Evolutionary conservation across 1,140 invertebrate genomes (phyloP).

Genomic region (Drosophila suzukii): DNA sequence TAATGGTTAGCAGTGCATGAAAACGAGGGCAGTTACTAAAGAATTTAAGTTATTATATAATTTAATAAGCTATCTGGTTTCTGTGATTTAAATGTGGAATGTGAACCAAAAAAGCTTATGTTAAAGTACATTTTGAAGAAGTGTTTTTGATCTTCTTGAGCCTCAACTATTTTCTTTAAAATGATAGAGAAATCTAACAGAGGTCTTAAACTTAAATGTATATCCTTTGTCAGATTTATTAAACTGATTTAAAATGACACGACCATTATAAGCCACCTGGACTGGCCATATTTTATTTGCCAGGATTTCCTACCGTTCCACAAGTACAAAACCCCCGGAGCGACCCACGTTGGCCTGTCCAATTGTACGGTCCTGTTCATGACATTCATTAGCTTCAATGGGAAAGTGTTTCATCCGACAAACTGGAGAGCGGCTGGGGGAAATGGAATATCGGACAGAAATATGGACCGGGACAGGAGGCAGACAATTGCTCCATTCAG

Average conservation of each 20-base stretch:
- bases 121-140: no score
- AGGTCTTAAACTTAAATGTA: no score
- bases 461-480: constrained; percentile 18
- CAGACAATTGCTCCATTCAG: constrained; percentile 54
- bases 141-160: no score
- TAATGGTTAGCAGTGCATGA: constrained; percentile 3
- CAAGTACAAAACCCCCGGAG: constrained; percentile 12
- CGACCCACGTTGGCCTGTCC: constrained; percentile 30
- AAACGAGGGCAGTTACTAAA: constrained; percentile 18
- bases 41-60: no score
- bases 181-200: no score
- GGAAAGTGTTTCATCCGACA: constrained; percentile 61
- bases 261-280: not conserved
- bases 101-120: no score
- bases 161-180: no score
- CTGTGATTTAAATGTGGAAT: no score
- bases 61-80: no score
- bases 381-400: constrained; percentile 61
- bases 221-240: not conserved
- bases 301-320: not conserved
- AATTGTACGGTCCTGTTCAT: constrained; percentile 37
- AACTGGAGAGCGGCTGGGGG: constrained; percentile 9
- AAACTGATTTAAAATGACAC: not conserved
- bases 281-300: not conserved
- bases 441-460: constrained; percentile 15